These are phyloP conservation scores for Gymnocheta viridis DNA, from an alignment of 2,888 invertebrate genomes.

Conservation along the genomic window DNA sequence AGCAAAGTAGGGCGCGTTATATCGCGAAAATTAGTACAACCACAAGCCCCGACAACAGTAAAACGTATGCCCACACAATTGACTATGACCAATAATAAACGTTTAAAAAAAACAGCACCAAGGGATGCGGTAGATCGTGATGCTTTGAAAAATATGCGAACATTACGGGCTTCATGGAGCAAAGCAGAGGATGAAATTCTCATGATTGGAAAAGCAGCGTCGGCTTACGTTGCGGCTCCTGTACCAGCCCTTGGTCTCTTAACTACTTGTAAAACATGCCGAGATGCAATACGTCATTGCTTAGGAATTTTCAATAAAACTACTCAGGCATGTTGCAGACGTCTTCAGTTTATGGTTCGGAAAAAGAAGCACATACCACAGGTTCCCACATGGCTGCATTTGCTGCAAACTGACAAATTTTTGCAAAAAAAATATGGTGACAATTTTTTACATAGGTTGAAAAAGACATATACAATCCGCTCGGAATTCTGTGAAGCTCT, in stretches of 20 bases:
- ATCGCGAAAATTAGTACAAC: constrained; percentile 47
- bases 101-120: constrained; percentile 71
- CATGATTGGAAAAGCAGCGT: constrained; percentile 86
- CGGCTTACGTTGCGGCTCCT: constrained; percentile 82
- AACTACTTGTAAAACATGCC: constrained; percentile 82
- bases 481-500: constrained; percentile 76
- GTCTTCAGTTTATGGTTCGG: constrained; percentile 84
- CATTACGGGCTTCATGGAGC: constrained; percentile 85
- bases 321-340: constrained; percentile 86
- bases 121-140: constrained; percentile 86
- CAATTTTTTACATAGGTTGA: constrained; percentile 79
- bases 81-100: constrained; percentile 21
- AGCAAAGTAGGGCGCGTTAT: constrained; percentile 52
- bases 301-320: constrained; percentile 86
- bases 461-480: constrained; percentile 76
- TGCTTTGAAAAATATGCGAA: constrained; percentile 85
- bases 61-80: constrained; percentile 25
- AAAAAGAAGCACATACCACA: constrained; percentile 84
- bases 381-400: constrained; percentile 85
- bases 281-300: constrained; percentile 84
- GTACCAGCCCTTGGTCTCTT: constrained; percentile 77
- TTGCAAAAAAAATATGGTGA: constrained; percentile 82
- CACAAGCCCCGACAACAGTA: constrained; percentile 24
- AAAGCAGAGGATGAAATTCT: constrained; percentile 87
- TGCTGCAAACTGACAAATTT: constrained; percentile 84